Percentiles rank a stretch among this genome's conserved stretches.
Conservation (phyloP, 64 coral and sea anemone genomes). For the Pachyseris speciosa region DNA sequence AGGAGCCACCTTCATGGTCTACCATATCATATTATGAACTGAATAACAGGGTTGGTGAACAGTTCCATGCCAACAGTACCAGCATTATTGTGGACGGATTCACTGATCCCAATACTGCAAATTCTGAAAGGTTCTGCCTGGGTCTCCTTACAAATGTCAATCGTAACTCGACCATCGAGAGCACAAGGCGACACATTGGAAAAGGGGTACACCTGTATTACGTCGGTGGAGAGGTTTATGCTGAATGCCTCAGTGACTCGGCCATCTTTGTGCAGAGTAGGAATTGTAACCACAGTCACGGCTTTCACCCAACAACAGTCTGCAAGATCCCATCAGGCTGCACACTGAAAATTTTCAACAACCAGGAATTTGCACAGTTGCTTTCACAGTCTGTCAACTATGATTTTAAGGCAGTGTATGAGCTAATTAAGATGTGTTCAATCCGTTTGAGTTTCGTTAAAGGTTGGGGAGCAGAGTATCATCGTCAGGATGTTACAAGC, state of each 20-base stretch:
- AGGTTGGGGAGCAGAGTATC: conserved; percentile 87
- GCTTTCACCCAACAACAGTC: conserved; percentile 81
- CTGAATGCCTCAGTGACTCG: conserved; percentile 81
- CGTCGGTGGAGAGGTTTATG: conserved; percentile 78
- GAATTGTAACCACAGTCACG: conserved; percentile 83
- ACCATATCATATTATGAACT: conserved; percentile 79
- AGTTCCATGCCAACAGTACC: conserved; percentile 70
- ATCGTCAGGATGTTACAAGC: conserved; percentile 83
- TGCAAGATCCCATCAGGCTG: conserved; percentile 82
- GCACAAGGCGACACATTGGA: conserved; percentile 71
- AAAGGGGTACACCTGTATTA: conserved; percentile 87
- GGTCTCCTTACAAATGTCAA: conserved; percentile 71
- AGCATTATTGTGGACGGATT: conserved; percentile 84
- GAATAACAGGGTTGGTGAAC: conserved; percentile 80
- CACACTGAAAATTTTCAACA: conserved; percentile 79
- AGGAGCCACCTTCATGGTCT: conserved; percentile 80
- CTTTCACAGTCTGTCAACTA: conserved; percentile 86
- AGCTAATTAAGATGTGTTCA: conserved; percentile 84
- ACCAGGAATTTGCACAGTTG: conserved; percentile 80
- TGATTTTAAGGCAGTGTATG: conserved; percentile 82
- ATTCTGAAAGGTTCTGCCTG: conserved; percentile 83
- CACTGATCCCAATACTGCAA: conserved; percentile 74
- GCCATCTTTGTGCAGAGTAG: conserved; percentile 85
- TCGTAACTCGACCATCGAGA: conserved; percentile 78
- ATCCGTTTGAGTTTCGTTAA: conserved; percentile 83